Evolutionary conservation across 2,113 vertebrate species (phyloP), one percentile per base, ranked within the genome.

Genomic region (Chaetodon trifascialis): DNA sequence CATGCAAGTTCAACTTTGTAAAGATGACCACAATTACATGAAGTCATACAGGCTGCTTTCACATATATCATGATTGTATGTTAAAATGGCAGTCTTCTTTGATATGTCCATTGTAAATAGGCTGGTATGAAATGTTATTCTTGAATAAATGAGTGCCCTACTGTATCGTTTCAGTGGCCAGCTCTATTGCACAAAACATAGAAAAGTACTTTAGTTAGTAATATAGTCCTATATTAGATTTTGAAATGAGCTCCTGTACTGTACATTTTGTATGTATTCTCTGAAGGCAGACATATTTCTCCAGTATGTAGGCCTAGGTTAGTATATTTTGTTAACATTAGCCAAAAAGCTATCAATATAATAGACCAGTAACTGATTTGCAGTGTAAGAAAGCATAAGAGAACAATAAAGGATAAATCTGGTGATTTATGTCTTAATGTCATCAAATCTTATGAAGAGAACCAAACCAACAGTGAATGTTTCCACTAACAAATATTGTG

Each of bases 41-140:
- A 80, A 52, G 38, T 75, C 63, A 72, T 46, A 76, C 65, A 12
- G 74, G 71, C 66, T 79, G 65, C 46, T 70, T 80, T 83, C 46
- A 88, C 12, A 82, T 16, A 23, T n/a, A 56, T 23, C 7, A 36
- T 59, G 8, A 44, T 17, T 42, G 12, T 36, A 36, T 23, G 19
- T 47, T 14, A 47, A 47, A 58, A 59, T 34, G n/a, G 38, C 42
- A 59, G 68, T 51, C n/a, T 46, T 40, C 23, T 30, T 58, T 59
- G 59, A 52, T 65, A 52, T 51, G n/a, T 76, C 10, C 49, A 3
- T 10, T 34, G 15, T 59, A 60, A 70, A 38, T 6, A 62, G 42
- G 55, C 44, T 65, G 51, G 51, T n/a, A 70, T 55, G 11, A 58
- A 73, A 76, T 56, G 5, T 51, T 34, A 51, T 14, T 30, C 34